Percentiles rank a stretch among this genome's conserved stretches.
phyloP scores from a whole-genome alignment of 2,888 invertebrate genomes.

The Drosophila mimica region DNA sequence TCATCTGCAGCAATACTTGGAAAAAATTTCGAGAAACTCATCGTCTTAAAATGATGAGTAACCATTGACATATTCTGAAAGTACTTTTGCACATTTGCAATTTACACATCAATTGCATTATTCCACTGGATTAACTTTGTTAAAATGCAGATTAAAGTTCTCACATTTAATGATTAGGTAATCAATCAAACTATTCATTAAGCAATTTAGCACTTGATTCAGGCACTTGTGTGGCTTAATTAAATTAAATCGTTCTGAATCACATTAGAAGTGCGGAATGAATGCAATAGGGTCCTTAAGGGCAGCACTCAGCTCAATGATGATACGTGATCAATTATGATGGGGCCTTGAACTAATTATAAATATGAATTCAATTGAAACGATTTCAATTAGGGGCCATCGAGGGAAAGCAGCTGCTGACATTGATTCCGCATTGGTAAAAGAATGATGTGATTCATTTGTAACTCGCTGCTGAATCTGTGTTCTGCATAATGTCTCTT shows the following conservation, averaged over 20 bases:
- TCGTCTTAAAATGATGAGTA: not conserved
- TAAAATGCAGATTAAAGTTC: not conserved
- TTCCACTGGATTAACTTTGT: not conserved
- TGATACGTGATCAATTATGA: slow-evolving; percentile 11
- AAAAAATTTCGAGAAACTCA: not conserved
- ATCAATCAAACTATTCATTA: not conserved
- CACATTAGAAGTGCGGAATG: not conserved
- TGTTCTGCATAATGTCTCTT: slow-evolving; percentile 7
- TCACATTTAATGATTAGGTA: not conserved
- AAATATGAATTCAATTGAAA: slow-evolving; percentile 14
- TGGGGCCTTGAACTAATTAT: slow-evolving; percentile 8
- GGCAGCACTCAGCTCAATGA: slow-evolving; percentile 3
- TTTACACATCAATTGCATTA: not conserved
- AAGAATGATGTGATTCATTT: slow-evolving; percentile 3
- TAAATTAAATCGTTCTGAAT: not conserved
- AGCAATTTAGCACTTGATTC: not conserved
- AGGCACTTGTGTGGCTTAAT: not conserved
- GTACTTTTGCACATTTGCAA: not conserved
- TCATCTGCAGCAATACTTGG: not conserved
- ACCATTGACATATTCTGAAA: not conserved
- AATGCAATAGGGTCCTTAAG: not conserved
- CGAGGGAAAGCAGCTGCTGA: not conserved
- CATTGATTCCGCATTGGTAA: not conserved
- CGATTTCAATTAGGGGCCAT: slow-evolving; percentile 29
- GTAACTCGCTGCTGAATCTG: not conserved